Evolutionary conservation across 2,888 invertebrate genomes (phyloP).

Genomic region (Dicyrtoma fusca): DNA sequence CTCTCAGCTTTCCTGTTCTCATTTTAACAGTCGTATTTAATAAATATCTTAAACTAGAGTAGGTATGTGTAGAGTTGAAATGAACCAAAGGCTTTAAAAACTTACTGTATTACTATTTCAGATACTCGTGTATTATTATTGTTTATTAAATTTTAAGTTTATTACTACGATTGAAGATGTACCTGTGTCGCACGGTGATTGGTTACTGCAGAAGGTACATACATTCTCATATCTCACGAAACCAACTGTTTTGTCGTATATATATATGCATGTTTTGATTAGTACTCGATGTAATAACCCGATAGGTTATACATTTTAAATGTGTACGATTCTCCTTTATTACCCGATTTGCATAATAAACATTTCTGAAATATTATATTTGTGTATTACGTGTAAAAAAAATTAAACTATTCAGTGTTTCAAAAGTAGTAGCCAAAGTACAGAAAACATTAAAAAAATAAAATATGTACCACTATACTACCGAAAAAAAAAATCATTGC

Average conservation of each 20-base stretch:
- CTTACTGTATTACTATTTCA: background rate
- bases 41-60: no score
- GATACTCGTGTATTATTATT: conserved; percentile 1
- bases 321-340: background rate
- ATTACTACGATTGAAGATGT: background rate
- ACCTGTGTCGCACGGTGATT: no score
- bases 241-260: background rate
- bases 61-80: no score
- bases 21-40: no score
- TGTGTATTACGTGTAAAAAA: background rate
- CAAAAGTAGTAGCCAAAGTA: conserved; percentile 16
- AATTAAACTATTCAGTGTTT: conserved; percentile 11
- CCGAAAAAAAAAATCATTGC: background rate
- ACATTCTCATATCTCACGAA: background rate
- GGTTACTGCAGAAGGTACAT: background rate
- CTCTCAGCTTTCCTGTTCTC: background rate
- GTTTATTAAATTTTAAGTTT: background rate
- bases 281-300: background rate
- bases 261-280: background rate
- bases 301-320: background rate
- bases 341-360: conserved; percentile 5
- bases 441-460: conserved; percentile 7
- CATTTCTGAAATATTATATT: background rate
- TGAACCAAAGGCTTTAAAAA: conserved; percentile 12
- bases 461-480: background rate